A percentile compares a stretch with the other conserved stretches of the same genome.
Conservation (phyloP, 2,888 invertebrate genomes). For the Pristionchus arcanus region DNA sequence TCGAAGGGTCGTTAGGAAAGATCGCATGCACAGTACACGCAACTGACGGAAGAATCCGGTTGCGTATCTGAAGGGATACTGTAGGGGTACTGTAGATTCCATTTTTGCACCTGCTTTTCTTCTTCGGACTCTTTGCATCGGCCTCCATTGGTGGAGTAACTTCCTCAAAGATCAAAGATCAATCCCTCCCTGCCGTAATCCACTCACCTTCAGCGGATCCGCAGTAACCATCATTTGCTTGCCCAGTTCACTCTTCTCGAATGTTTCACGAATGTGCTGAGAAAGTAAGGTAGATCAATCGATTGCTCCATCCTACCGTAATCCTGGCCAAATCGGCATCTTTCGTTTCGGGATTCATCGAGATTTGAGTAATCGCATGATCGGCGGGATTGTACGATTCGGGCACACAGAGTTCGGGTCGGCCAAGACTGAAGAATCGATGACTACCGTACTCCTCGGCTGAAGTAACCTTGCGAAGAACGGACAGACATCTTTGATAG, state of each 20-base stretch:
- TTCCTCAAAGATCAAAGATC: constrained; percentile 48
- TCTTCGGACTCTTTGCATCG: constrained; percentile 37
- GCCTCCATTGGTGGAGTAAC: neutral
- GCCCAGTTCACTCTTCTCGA: constrained; percentile 56
- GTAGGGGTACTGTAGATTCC: constrained; percentile 33
- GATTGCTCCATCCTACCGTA: constrained; percentile 55
- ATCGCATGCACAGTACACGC: constrained; percentile 91
- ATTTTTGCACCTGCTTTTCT: neutral
- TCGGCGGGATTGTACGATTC: constrained; percentile 78
- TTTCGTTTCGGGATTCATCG: constrained; percentile 65
- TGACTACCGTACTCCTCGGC: neutral
- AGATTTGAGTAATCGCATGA: constrained; percentile 77
- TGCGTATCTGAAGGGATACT: constrained; percentile 83
- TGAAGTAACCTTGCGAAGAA: constrained; percentile 65
- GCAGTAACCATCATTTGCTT: constrained; percentile 28
- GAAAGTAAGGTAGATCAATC: neutral
- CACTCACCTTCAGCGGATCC: neutral
- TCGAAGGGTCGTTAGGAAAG: constrained; percentile 91
- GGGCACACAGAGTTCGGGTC: constrained; percentile 66
- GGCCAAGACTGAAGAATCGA: constrained; percentile 54
- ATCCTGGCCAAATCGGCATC: constrained; percentile 62
- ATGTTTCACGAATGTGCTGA: constrained; percentile 56
- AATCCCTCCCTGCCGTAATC: neutral
- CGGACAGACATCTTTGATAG: constrained; percentile 62
- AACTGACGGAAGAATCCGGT: constrained; percentile 93